Evolutionary conservation across 1,140 invertebrate species (phyloP).

Genomic region (Heliconius hermathena): DNA sequence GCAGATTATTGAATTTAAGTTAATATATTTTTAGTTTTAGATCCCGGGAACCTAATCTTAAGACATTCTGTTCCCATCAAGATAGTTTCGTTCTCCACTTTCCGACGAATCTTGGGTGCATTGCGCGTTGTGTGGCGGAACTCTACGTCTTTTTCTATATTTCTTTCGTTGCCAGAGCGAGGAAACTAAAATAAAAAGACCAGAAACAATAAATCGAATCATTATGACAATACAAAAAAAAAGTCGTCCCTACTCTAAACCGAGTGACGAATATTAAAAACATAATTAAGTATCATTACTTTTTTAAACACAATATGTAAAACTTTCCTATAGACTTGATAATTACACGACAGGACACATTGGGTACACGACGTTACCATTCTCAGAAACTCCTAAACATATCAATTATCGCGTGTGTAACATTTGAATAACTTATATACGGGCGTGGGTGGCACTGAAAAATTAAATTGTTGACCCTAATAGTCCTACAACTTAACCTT

Average conservation of each 20-base stretch:
- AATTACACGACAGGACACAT: slow-evolving; percentile 20
- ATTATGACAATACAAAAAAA: too few relatives aligned
- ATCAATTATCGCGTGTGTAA: slow-evolving; percentile 61
- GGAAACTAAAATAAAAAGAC: too few relatives aligned
- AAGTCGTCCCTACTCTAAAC: neutral
- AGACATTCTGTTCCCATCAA: too few relatives aligned
- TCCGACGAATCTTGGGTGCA: too few relatives aligned
- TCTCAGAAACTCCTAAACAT: slow-evolving; percentile 57
- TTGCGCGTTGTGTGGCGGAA: too few relatives aligned
- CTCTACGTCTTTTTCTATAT: too few relatives aligned
- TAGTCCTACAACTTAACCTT: slow-evolving; percentile 46
- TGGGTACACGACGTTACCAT: slow-evolving; percentile 5
- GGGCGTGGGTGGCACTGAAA: slow-evolving; percentile 55
- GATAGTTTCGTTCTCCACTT: too few relatives aligned
- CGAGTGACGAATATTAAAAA: neutral
- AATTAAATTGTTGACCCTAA: slow-evolving; percentile 65
- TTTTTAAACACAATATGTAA: slow-evolving; percentile 3
- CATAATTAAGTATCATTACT: neutral
- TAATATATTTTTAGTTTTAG: too few relatives aligned
- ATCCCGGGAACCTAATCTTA: too few relatives aligned
- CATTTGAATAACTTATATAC: slow-evolving; percentile 61
- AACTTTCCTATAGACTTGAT: slow-evolving; percentile 18
- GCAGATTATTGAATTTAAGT: too few relatives aligned
- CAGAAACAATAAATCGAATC: too few relatives aligned
- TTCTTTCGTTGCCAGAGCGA: too few relatives aligned